A percentile compares a stretch with the other conserved stretches of the same genome.
These are phyloP conservation scores for Grammomys surdaster DNA, from an alignment of 2,113 vertebrate species.

Conservation along the genomic window DNA sequence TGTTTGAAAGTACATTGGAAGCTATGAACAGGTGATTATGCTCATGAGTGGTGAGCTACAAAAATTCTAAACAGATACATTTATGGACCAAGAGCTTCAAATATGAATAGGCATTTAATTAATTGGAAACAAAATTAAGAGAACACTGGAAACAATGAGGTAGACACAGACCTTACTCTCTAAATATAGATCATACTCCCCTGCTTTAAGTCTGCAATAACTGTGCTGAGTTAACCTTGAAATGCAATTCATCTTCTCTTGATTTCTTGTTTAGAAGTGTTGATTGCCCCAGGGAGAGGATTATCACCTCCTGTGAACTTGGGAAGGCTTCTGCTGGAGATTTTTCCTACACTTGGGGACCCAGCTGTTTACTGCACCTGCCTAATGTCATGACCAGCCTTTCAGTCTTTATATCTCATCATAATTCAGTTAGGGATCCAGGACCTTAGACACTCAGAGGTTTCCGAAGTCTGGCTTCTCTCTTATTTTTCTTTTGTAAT, in stretches of 20 bases:
- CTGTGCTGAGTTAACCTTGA: slow-evolving; percentile 51
- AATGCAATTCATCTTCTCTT: slow-evolving; percentile 61
- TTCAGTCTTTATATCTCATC: slow-evolving; percentile 59
- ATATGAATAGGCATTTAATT: slow-evolving; percentile 46
- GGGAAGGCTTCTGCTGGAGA: background rate
- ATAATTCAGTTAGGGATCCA: slow-evolving; percentile 49
- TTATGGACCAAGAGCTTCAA: background rate
- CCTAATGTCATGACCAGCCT: background rate
- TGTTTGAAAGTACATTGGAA: background rate
- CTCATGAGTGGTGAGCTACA: background rate
- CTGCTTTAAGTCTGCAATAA: slow-evolving; percentile 58
- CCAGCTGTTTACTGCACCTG: slow-evolving; percentile 61
- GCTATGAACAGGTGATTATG: background rate
- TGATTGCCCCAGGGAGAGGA: slow-evolving; percentile 55
- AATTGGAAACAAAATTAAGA: slow-evolving; percentile 62
- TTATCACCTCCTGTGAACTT: slow-evolving; percentile 58
- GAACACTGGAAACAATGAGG: slow-evolving; percentile 32
- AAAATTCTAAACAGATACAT: slow-evolving; percentile 33
- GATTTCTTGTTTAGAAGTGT: slow-evolving; percentile 68
- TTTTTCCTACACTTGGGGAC: slow-evolving; percentile 59
- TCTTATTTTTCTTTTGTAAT: slow-evolving; percentile 50
- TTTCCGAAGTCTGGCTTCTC: slow-evolving; percentile 9
- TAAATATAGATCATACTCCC: slow-evolving; percentile 55
- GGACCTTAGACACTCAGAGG: slow-evolving; percentile 45
- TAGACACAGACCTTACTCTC: background rate